Conservation (phyloP, 2,888 invertebrate genomes). For the Rhorus exstirpatorius region DNA sequence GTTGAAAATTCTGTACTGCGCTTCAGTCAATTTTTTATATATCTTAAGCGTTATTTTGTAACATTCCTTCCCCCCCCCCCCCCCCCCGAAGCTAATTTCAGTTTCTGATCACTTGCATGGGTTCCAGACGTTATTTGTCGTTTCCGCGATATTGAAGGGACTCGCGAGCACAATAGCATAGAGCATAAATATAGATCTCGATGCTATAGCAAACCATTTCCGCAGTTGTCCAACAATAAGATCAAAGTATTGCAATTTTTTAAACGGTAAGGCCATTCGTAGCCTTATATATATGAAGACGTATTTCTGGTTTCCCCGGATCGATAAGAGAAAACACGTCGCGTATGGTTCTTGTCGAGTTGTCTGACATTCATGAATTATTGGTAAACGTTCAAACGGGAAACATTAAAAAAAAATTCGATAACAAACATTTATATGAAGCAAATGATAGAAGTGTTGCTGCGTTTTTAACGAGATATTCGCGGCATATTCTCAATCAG, state of each 20-base stretch:
- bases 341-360: background rate
- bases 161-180: background rate
- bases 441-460: background rate
- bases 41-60: background rate
- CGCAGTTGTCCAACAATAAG: background rate
- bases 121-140: background rate
- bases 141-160: background rate
- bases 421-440: background rate
- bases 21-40: background rate
- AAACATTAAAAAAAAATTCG: background rate
- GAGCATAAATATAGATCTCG: background rate
- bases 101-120: background rate
- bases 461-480: conserved; percentile 4
- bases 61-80: too few species aligned
- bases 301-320: background rate
- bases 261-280: background rate
- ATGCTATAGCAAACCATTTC: background rate
- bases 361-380: background rate
- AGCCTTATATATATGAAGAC: background rate
- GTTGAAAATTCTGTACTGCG: background rate
- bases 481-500: background rate
- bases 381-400: background rate
- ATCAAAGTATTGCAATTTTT: conserved; percentile 12
- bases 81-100: background rate
- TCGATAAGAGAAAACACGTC: background rate